phyloP scores from a whole-genome alignment of 1,140 invertebrate species.

The Sarcophaga bullata region DNA sequence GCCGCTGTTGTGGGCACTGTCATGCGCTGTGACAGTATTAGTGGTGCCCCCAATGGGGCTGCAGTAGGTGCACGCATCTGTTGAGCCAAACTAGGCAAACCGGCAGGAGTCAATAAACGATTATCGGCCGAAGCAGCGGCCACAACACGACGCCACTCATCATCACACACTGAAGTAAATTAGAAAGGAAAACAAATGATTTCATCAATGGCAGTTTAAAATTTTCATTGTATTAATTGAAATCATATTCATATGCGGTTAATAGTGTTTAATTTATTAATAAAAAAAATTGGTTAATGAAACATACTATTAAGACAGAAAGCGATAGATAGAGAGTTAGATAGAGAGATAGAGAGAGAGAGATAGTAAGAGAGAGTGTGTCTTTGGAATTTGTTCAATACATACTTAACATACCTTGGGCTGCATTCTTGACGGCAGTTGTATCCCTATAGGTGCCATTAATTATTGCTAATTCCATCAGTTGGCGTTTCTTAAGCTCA shows the following conservation, averaged over 20 bases:
- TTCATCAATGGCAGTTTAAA: neutral
- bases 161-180: slow-evolving; percentile 71
- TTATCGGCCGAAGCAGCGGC: slow-evolving; percentile 78
- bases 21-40: slow-evolving; percentile 88
- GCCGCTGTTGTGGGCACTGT: slow-evolving; percentile 82
- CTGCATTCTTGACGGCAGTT: slow-evolving; percentile 83
- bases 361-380: too few species aligned
- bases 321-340: too few species aligned
- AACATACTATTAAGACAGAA: neutral
- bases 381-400: slow-evolving; percentile 1
- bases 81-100: slow-evolving; percentile 71
- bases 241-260: neutral
- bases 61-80: slow-evolving; percentile 74
- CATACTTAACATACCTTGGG: slow-evolving; percentile 67
- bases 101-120: slow-evolving; percentile 77
- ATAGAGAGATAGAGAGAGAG: too few species aligned
- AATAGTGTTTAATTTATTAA: slow-evolving; percentile 19
- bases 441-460: slow-evolving; percentile 99
- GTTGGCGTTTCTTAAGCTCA: slow-evolving; percentile 98
- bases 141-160: slow-evolving; percentile 80
- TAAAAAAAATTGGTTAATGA: slow-evolving; percentile 7
- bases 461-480: slow-evolving; percentile 99
- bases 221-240: neutral
- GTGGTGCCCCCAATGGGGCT: slow-evolving; percentile 81
- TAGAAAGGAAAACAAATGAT: slow-evolving; percentile 46